Percentiles rank a stretch among this genome's conserved stretches.
Evolutionary conservation across 2,888 invertebrate species (phyloP).

Genomic region (Eilema caniola): DNA sequence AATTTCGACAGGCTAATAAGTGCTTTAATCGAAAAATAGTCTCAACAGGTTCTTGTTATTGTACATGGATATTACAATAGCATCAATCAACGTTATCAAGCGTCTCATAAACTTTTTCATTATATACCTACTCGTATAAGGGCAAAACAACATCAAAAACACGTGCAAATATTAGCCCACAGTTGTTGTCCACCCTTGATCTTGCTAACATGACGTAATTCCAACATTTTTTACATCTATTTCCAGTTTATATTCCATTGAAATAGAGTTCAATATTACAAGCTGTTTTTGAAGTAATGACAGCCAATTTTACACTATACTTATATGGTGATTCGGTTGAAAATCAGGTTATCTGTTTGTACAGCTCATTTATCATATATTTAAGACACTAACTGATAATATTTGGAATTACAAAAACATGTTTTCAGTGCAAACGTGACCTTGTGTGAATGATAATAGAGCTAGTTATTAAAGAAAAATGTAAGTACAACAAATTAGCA

Average conservation of each 20-base stretch:
- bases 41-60: not conserved
- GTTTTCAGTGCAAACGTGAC: conserved; percentile 32
- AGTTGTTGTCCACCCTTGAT: conserved; percentile 38
- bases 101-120: not conserved
- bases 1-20: not conserved
- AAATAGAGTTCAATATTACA: conserved; percentile 24
- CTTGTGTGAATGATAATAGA: conserved; percentile 9
- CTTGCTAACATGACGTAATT: conserved; percentile 42
- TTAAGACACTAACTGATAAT: conserved; percentile 42
- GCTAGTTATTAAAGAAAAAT: conserved; percentile 19
- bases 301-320: not conserved
- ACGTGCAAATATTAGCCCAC: conserved; percentile 9
- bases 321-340: conserved; percentile 12
- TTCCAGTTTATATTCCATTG: conserved; percentile 18
- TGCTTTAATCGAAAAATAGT: not conserved
- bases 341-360: conserved; percentile 8
- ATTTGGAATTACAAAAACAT: conserved; percentile 35
- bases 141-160: conserved; percentile 8
- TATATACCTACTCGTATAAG: not conserved
- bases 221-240: conserved; percentile 14
- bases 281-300: not conserved
- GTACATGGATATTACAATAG: not conserved
- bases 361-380: conserved; percentile 21
- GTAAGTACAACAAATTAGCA: conserved; percentile 16
- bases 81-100: conserved; percentile 5